Conservation (phyloP, 2,888 invertebrate species). For the Leptinotarsa haldemani region DNA sequence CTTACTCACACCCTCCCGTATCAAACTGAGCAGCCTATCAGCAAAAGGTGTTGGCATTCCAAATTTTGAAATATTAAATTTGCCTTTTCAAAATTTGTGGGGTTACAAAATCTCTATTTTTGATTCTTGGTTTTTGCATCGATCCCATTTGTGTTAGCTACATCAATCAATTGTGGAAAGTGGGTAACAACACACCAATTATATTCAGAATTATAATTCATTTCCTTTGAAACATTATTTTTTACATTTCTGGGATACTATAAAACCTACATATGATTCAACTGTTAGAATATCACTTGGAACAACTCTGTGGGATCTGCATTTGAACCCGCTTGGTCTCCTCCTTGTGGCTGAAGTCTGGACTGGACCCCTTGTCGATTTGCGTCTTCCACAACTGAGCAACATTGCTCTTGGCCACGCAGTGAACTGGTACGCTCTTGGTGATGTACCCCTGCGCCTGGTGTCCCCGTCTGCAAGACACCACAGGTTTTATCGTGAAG, state of each 20-base stretch:
- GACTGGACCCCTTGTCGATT: constrained; percentile 67
- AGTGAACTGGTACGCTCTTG: constrained; percentile 68
- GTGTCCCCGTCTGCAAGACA: constrained; percentile 69
- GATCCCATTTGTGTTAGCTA: too few species aligned
- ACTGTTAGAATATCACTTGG: constrained; percentile 24
- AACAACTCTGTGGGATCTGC: constrained; percentile 57
- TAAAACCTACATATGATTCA: constrained; percentile 27
- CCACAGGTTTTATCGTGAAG: constrained; percentile 71
- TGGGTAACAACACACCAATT: background rate
- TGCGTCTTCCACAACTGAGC: constrained; percentile 60
- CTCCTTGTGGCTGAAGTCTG: constrained; percentile 66
- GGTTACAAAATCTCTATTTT: too few species aligned
- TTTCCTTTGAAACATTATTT: constrained; percentile 24
- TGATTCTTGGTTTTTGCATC: too few species aligned
- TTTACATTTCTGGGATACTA: constrained; percentile 32
- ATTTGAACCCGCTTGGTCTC: constrained; percentile 60
- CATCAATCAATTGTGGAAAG: background rate
- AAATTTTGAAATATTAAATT: too few species aligned
- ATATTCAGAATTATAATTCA: background rate
- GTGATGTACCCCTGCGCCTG: constrained; percentile 52
- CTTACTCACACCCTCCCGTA: too few species aligned
- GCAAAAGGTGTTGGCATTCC: too few species aligned
- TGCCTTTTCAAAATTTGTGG: too few species aligned
- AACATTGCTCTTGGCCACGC: constrained; percentile 58
- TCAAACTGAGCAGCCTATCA: too few species aligned